phyloP scores from a whole-genome alignment of 2,113 vertebrate species.

The Eulemur macaco region DNA sequence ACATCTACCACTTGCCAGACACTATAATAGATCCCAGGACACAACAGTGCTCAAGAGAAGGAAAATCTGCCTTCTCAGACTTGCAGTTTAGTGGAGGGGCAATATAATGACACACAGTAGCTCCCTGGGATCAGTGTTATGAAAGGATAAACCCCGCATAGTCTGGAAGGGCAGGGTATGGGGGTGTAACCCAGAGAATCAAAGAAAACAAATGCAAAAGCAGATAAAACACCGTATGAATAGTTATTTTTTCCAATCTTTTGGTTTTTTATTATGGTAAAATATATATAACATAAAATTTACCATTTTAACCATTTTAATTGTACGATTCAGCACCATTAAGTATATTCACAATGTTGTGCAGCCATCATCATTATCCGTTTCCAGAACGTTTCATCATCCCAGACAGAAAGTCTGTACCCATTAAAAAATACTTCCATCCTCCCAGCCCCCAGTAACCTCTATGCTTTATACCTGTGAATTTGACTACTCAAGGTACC shows the following conservation, averaged over 20 bases:
- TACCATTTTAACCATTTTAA: background rate
- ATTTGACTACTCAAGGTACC: background rate
- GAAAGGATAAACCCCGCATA: background rate
- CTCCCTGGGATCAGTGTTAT: background rate
- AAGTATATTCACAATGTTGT: background rate
- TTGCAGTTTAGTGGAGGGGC: background rate
- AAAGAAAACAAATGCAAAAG: background rate
- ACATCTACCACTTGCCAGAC: background rate
- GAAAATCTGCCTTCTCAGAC: background rate
- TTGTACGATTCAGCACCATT: background rate
- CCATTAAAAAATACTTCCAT: background rate
- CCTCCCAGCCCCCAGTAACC: background rate
- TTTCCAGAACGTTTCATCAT: background rate
- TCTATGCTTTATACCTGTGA: background rate
- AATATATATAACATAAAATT: background rate
- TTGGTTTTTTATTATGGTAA: background rate
- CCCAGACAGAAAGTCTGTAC: background rate
- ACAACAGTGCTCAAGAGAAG: background rate
- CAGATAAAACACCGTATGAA: background rate
- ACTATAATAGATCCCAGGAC: background rate
- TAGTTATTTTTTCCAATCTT: background rate
- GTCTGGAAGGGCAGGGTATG: background rate
- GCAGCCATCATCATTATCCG: background rate
- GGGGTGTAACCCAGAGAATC: background rate
- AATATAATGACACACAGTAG: background rate